These are phyloP conservation scores for Pseudochaenichthys georgianus DNA, from an alignment of 2,797 vertebrate genomes.

Conservation along the genomic window DNA sequence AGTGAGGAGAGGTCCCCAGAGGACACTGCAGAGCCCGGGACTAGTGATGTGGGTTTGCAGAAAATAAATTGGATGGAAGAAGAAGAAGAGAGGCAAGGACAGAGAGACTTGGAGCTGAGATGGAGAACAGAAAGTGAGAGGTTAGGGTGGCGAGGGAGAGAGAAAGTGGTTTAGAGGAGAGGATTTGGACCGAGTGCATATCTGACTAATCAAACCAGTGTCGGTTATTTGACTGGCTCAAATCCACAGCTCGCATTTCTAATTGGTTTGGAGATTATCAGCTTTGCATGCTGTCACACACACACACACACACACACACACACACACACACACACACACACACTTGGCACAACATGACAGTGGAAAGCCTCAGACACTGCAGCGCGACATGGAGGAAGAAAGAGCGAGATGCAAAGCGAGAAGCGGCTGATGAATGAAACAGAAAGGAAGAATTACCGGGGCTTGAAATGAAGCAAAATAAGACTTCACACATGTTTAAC, in stretches of 20 bases:
- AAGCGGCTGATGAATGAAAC: slow-evolving; percentile 63
- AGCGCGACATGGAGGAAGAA: slow-evolving; percentile 44
- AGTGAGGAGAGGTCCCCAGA: slow-evolving; percentile 44
- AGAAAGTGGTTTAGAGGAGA: slow-evolving; percentile 51
- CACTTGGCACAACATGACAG: slow-evolving; percentile 68
- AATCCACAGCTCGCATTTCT: slow-evolving; percentile 84
- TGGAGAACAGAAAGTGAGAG: slow-evolving; percentile 31
- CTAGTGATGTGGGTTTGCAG: slow-evolving; percentile 64
- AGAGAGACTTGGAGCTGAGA: slow-evolving; percentile 39
- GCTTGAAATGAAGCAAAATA: slow-evolving; percentile 65
- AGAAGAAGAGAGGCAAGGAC: slow-evolving; percentile 43
- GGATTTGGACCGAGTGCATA: slow-evolving; percentile 73
- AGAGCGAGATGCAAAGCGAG: slow-evolving; percentile 49
- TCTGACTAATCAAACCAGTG: slow-evolving; percentile 83
- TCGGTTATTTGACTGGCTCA: slow-evolving; percentile 83
- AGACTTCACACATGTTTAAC: slow-evolving; percentile 43
- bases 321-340: slow-evolving; percentile 21
- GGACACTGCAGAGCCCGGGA: slow-evolving; percentile 47
- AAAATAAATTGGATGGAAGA: slow-evolving; percentile 56
- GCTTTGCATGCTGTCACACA: slow-evolving; percentile 77
- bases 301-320: slow-evolving; percentile 29
- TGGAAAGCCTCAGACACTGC: slow-evolving; percentile 58
- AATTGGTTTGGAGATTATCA: slow-evolving; percentile 86
- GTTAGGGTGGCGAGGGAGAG: slow-evolving; percentile 21
- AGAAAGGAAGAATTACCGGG: slow-evolving; percentile 64